These are phyloP conservation scores for Chalcis sispes DNA, from an alignment of 2,888 invertebrate species.

Conservation along the genomic window DNA sequence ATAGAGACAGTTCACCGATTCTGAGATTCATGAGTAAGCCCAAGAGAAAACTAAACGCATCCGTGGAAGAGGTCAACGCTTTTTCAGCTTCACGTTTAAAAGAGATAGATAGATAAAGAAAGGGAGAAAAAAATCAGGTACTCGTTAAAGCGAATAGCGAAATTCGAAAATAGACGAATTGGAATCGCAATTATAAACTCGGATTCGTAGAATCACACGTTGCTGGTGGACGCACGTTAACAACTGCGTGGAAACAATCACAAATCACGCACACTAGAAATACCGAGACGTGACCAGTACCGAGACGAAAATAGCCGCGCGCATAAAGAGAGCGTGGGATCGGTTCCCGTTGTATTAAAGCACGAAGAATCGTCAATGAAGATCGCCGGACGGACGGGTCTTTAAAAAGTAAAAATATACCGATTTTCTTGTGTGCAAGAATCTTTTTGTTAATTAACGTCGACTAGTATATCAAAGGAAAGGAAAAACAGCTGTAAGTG, in stretches of 20 bases:
- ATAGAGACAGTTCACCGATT: neutral
- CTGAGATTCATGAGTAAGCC: neutral
- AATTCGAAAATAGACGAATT: constrained; percentile 50
- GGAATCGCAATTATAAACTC: constrained; percentile 51
- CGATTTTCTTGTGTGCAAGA: neutral
- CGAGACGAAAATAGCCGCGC: constrained; percentile 32
- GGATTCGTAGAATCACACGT: constrained; percentile 48
- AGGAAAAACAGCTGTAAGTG: too few relatives aligned
- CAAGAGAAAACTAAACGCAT: neutral
- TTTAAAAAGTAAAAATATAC: neutral
- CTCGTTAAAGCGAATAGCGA: constrained; percentile 26
- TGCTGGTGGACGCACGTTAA: constrained; percentile 9
- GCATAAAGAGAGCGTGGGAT: constrained; percentile 43
- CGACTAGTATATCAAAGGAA: too few relatives aligned
- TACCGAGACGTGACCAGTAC: neutral
- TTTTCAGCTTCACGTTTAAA: constrained; percentile 12
- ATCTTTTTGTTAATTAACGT: neutral
- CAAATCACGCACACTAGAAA: constrained; percentile 41
- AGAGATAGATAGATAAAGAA: too few relatives aligned
- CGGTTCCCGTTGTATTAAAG: constrained; percentile 30
- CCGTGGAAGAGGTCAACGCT: constrained; percentile 24
- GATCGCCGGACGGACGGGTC: neutral
- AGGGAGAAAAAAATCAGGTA: constrained; percentile 16
- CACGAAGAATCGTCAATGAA: neutral
- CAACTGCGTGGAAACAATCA: constrained; percentile 51